A percentile compares a stretch with the other conserved stretches of the same genome.
Evolutionary conservation across 2,888 invertebrate species (phyloP).

Genomic region (Ormyrus rosae): DNA sequence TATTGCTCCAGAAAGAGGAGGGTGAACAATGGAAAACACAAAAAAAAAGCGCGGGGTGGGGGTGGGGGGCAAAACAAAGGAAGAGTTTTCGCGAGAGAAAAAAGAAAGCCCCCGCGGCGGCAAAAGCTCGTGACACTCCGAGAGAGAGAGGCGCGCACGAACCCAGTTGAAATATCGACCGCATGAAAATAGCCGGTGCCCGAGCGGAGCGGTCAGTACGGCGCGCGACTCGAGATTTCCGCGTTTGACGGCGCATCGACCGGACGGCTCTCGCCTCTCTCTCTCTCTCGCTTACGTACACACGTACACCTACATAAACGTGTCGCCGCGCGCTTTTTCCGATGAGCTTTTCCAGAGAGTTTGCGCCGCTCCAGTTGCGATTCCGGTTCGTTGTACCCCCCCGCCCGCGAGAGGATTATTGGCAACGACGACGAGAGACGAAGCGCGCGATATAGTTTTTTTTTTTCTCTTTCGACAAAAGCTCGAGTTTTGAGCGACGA

Average conservation of each 20-base stretch:
- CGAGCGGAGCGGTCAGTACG: background rate
- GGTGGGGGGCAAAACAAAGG: too few species aligned
- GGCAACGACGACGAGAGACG: background rate
- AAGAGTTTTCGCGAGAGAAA: too few species aligned
- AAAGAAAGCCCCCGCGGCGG: too few species aligned
- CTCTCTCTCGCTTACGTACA: too few species aligned
- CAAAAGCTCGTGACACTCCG: too few species aligned
- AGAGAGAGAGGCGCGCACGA: too few species aligned
- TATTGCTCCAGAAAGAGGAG: background rate
- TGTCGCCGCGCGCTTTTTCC: too few species aligned
- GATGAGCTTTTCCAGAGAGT: background rate
- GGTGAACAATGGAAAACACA: background rate
- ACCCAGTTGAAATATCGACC: slow-evolving; percentile 31
- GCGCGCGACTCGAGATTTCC: slow-evolving; percentile 16
- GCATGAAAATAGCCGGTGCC: slow-evolving; percentile 34
- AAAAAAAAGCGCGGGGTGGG: too few species aligned
- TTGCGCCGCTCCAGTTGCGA: slow-evolving; percentile 29
- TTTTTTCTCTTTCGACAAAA: too few species aligned
- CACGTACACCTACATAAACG: too few species aligned
- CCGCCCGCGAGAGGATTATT: slow-evolving; percentile 6
- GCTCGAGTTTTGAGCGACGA: too few species aligned
- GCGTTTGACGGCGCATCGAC: background rate
- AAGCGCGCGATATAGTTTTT: too few species aligned
- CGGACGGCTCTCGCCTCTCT: background rate
- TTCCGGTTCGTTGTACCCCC: slow-evolving; percentile 24